Evolutionary conservation across 1,140 invertebrate species (phyloP).

Genomic region (Hyposmocoma kahamanoa): DNA sequence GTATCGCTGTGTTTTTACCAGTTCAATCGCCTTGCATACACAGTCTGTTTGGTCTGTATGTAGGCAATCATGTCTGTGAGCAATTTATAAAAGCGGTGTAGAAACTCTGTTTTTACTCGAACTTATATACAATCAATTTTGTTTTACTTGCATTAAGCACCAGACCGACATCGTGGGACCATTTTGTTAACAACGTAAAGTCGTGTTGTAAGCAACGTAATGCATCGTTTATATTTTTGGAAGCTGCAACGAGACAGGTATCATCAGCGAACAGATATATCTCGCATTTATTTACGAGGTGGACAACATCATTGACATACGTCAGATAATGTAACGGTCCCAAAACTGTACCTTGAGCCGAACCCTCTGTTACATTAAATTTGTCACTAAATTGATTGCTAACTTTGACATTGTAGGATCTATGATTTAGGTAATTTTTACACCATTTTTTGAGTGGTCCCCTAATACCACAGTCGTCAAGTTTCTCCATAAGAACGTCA

Average conservation of each 20-base stretch:
- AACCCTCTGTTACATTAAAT: background rate
- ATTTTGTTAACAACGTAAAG: background rate
- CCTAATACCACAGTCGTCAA: background rate
- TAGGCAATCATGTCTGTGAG: too few species aligned
- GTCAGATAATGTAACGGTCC: conserved; percentile 1
- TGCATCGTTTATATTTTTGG: background rate
- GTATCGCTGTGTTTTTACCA: too few species aligned
- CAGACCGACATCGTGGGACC: background rate
- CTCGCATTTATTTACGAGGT: background rate
- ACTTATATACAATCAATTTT: too few species aligned
- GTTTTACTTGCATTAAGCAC: conserved; percentile 2
- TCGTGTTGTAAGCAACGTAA: background rate
- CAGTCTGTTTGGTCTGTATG: too few species aligned
- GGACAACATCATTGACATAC: background rate
- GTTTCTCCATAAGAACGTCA: background rate
- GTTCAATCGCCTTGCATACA: too few species aligned
- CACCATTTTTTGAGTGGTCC: conserved; percentile 1
- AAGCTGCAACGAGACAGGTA: background rate
- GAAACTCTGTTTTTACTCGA: too few species aligned
- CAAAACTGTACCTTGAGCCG: conserved; percentile 2
- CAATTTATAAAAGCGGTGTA: too few species aligned
- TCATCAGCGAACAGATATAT: conserved; percentile 4
- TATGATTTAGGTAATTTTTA: background rate
- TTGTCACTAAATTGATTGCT: background rate
- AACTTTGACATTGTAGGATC: background rate